phyloP scores from a whole-genome alignment of 2,113 vertebrate species.

The Mustela nigripes region DNA sequence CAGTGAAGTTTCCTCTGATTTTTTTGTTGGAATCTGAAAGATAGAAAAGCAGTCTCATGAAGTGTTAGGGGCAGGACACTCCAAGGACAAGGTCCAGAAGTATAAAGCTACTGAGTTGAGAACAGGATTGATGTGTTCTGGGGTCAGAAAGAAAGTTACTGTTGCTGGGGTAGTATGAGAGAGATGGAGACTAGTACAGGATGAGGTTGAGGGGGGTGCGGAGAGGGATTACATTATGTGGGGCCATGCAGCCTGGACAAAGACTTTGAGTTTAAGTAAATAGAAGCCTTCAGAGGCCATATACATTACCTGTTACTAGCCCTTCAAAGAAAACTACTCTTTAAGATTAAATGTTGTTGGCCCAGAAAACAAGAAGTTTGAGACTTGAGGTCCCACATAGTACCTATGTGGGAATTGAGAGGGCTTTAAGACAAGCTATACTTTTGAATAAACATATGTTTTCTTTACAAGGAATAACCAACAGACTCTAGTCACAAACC shows the following conservation, averaged over 20 bases:
- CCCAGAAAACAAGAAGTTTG: neutral
- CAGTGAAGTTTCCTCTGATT: neutral
- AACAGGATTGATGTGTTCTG: neutral
- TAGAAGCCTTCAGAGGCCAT: neutral
- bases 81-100: neutral
- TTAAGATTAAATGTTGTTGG: neutral
- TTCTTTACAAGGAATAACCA: neutral
- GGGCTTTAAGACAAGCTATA: neutral
- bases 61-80: neutral
- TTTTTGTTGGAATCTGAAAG: neutral
- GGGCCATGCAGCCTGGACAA: neutral
- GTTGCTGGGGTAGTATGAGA: neutral
- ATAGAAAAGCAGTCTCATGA: neutral
- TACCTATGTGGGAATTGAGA: neutral
- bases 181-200: neutral
- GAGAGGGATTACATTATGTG: neutral
- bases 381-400: neutral
- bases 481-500: neutral
- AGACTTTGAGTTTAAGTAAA: neutral
- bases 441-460: neutral
- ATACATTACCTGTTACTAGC: neutral
- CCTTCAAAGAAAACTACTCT: neutral
- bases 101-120: neutral
- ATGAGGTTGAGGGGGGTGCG: accelerated
- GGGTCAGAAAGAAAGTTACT: neutral